Conservation (phyloP, 2,113 vertebrate species). For the Enhydra lutris region DNA sequence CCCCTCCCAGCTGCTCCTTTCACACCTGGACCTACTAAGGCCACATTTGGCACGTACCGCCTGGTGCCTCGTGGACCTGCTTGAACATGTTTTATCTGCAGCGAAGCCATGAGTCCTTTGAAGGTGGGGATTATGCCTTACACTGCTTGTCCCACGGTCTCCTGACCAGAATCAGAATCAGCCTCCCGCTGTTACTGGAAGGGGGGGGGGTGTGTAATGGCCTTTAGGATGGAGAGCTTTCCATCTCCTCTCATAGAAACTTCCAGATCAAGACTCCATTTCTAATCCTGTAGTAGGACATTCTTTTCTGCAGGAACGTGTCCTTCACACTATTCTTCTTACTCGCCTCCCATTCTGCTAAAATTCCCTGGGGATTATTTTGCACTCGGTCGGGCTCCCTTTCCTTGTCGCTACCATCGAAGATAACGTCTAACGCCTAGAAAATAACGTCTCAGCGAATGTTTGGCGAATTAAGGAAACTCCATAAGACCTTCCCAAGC, state of each 20-base stretch:
- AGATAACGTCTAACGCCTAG: rapidly evolving
- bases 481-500: neutral
- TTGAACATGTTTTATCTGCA: rapidly evolving
- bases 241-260: neutral
- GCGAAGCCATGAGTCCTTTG: neutral
- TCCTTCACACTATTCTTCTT: neutral
- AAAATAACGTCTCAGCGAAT: neutral
- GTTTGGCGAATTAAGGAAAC: neutral
- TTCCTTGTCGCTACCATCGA: neutral
- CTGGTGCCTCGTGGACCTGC: neutral
- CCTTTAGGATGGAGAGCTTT: neutral
- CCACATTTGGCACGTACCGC: rapidly evolving
- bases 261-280: neutral
- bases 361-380: rapidly evolving
- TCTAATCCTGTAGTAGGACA: neutral
- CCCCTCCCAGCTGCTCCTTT: rapidly evolving
- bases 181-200: neutral
- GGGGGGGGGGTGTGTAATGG: neutral
- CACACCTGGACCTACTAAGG: neutral
- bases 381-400: neutral
- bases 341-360: neutral
- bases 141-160: neutral
- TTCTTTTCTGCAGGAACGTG: neutral
- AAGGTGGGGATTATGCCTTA: neutral
- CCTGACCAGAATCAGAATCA: neutral